Percentiles rank a stretch among this genome's conserved stretches.
phyloP scores from a whole-genome alignment of 2,888 invertebrate species.

The Drosophila anomalata region DNA sequence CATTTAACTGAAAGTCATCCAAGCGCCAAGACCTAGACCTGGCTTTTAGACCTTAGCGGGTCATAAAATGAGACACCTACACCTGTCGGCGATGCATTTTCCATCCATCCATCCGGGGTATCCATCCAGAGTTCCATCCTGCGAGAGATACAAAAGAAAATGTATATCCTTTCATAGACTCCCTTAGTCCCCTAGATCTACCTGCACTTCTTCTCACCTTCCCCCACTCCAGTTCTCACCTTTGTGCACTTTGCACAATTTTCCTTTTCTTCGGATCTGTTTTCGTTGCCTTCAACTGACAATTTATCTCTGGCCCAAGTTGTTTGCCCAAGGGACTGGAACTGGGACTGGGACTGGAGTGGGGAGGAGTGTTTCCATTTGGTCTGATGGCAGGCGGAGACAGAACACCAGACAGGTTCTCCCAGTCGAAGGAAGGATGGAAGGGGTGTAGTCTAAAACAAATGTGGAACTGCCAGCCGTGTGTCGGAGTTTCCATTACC shows the following conservation, averaged over 20 bases:
- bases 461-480: constrained; percentile 48
- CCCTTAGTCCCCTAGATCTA: constrained; percentile 12
- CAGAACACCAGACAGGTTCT: constrained; percentile 58
- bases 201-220: constrained; percentile 32
- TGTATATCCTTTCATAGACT: constrained; percentile 54
- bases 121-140: constrained; percentile 48
- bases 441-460: constrained; percentile 52
- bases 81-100: constrained; percentile 23
- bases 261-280: constrained; percentile 51
- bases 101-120: constrained; percentile 17
- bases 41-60: constrained; percentile 26
- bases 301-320: constrained; percentile 69
- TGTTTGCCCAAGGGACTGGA: constrained; percentile 62
- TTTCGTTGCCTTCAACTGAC: constrained; percentile 65
- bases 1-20: constrained; percentile 49
- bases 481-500: constrained; percentile 68
- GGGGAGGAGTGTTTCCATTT: constrained; percentile 42
- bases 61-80: constrained; percentile 10
- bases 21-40: constrained; percentile 48
- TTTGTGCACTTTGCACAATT: constrained; percentile 69
- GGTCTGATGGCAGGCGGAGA: constrained; percentile 32
- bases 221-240: constrained; percentile 49
- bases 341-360: background rate
- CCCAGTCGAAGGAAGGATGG: constrained; percentile 33
- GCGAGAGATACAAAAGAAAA: constrained; percentile 55